Conservation (phyloP, 2,888 invertebrate genomes). For the Entomobrya multifasciata region DNA sequence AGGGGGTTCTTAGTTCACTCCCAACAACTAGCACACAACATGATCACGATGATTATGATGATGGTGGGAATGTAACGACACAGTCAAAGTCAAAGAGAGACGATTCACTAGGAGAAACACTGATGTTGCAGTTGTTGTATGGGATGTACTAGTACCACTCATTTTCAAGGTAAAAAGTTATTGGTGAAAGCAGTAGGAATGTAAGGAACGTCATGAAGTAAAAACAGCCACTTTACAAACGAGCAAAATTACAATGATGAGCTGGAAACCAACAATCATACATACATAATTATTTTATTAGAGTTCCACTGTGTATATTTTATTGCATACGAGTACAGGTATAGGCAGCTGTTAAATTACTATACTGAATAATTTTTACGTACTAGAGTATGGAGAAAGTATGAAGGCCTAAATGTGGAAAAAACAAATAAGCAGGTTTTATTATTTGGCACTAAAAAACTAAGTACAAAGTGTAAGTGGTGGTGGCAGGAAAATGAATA, state of each 20-base stretch:
- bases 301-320: background rate
- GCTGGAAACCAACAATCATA: background rate
- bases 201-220: background rate
- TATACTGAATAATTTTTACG: conserved; percentile 1
- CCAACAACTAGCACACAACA: background rate
- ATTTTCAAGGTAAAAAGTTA: background rate
- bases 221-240: background rate
- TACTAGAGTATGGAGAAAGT: background rate
- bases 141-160: background rate
- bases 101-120: background rate
- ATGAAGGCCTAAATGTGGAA: background rate
- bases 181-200: background rate
- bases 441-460: background rate
- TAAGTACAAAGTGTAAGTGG: too few relatives aligned
- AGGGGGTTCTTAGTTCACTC: background rate
- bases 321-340: too few relatives aligned
- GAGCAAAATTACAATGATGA: background rate
- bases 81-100: too few relatives aligned
- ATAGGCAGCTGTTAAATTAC: background rate
- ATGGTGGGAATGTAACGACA: background rate
- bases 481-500: too few relatives aligned
- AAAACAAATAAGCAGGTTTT: conserved; percentile 1
- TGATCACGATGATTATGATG: background rate
- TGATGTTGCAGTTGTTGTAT: background rate
- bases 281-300: background rate